Conservation (phyloP, 2,113 vertebrate species). For the Bothrops jararaca region DNA sequence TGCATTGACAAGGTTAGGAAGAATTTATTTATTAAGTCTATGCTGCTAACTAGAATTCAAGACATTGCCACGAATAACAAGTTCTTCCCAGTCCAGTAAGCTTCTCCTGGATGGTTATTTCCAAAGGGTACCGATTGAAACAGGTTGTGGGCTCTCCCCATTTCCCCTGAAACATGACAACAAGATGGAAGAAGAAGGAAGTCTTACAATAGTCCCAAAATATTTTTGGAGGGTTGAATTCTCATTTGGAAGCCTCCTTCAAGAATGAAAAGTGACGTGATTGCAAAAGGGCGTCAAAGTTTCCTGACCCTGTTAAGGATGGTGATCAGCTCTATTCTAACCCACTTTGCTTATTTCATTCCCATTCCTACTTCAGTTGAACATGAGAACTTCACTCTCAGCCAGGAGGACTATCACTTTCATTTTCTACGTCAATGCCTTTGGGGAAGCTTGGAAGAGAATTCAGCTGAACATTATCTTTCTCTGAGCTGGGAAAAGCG, state of each 20-base stretch:
- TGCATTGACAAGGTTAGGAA: fast-evolving
- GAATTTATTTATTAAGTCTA: background rate
- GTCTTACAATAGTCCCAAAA: background rate
- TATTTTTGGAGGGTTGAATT: background rate
- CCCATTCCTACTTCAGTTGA: background rate
- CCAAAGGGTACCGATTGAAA: background rate
- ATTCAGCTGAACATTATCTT: background rate
- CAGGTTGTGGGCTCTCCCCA: background rate
- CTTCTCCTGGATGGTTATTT: background rate
- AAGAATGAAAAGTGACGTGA: slow-evolving; percentile 24
- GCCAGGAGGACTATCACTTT: background rate
- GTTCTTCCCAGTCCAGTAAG: background rate
- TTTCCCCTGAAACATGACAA: background rate
- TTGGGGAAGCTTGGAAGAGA: background rate
- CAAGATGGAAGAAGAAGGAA: background rate
- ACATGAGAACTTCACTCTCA: background rate
- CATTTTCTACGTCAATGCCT: background rate
- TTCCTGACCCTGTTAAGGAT: background rate
- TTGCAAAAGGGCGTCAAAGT: background rate
- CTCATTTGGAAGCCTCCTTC: background rate
- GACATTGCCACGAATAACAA: background rate
- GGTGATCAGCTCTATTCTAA: background rate
- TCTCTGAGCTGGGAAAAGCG: background rate
- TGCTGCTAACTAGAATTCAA: background rate
- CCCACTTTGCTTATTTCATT: slow-evolving; percentile 6